phyloP scores from a whole-genome alignment of 1,140 invertebrate genomes.

The Hylyphantes graminicola region DNA sequence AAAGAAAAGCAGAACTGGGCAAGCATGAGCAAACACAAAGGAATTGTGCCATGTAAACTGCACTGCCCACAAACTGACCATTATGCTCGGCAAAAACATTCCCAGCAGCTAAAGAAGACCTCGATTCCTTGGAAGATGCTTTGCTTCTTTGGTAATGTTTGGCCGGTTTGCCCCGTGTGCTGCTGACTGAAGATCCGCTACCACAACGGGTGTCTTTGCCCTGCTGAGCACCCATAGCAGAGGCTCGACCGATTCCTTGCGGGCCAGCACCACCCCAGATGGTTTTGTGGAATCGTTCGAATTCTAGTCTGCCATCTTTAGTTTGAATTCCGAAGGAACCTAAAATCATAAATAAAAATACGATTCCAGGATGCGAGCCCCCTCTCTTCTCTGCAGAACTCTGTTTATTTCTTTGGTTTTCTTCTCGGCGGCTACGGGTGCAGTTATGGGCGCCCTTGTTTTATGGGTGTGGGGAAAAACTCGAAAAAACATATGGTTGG shows the following conservation, averaged over 20 bases:
- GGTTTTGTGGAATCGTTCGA: not conserved
- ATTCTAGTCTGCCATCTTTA: slow-evolving; percentile 23
- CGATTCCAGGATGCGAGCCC: not conserved
- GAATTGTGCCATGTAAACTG: no score
- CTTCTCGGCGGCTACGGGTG: slow-evolving; percentile 15
- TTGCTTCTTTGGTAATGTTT: slow-evolving; percentile 74
- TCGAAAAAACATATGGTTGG: slow-evolving; percentile 1
- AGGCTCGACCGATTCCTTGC: slow-evolving; percentile 16
- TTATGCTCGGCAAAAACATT: slow-evolving; percentile 93
- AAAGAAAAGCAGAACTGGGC: no score
- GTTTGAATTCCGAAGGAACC: not conserved
- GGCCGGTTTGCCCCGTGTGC: slow-evolving; percentile 68
- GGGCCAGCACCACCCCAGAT: slow-evolving; percentile 48
- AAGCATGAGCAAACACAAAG: no score
- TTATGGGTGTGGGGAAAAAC: slow-evolving; percentile 17
- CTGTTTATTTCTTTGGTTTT: slow-evolving; percentile 54
- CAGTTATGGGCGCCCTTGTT: slow-evolving; percentile 11
- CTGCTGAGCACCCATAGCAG: slow-evolving; percentile 85
- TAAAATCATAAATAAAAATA: slow-evolving; percentile 41
- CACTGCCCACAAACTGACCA: slow-evolving; percentile 72
- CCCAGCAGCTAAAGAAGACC: slow-evolving; percentile 83
- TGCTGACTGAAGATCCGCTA: slow-evolving; percentile 70
- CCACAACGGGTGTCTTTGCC: slow-evolving; percentile 78
- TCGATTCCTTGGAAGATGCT: slow-evolving; percentile 70
- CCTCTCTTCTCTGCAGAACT: slow-evolving; percentile 8